Evolutionary conservation across 1,140 invertebrate genomes (phyloP), one percentile per base, ranked within the genome.

Genomic region (Branchinecta lynchi): DNA sequence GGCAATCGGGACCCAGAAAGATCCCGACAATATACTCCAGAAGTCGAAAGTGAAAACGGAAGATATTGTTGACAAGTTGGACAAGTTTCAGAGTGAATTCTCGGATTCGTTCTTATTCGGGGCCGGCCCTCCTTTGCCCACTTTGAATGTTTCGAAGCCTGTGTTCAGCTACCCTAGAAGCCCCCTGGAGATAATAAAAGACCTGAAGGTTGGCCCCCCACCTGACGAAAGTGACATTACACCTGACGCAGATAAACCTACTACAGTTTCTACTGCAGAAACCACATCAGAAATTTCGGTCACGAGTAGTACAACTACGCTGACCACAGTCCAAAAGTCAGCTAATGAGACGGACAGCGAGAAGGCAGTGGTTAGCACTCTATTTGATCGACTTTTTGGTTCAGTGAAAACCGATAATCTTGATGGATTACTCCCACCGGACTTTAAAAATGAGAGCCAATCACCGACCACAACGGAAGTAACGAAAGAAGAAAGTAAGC

Each of bases 21-120:
- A 20, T 60, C 12, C 12, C 2, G 51, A 15, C 12, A 60, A 60
- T 20, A 15, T 20, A 60, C 12, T 60, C 51, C 12, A 20, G 12
- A 60, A 20, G 51, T 3, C 51, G 12, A 60, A 60, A 60, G 17
- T 60, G 17, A 32, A 32, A 32, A 15, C 51, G 3, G 51, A 60
- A 60, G 17, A 60, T 20, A 60, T 60, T 60, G 17, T 12, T 60
- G 51, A 60, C 17, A 60, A 60, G 51, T 20, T 60, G 12, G 51
- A 60, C 17, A 60, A 60, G 17, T 60, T 60, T 60, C 51, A 60
- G 17, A 60, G 51, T 60, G 51, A 60, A 60, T 60, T 60, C 12
- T 60, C 51, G 17, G 51, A 60, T 60, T 60, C 51, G 2, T 60
- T 60, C 51, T 20, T 60, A 15, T 60, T 60, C 17, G 51, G 51